Evolutionary conservation across 1,140 invertebrate genomes (phyloP), one percentile per base, ranked within the genome.

Genomic region (Diachasmimorpha longicaudata): DNA sequence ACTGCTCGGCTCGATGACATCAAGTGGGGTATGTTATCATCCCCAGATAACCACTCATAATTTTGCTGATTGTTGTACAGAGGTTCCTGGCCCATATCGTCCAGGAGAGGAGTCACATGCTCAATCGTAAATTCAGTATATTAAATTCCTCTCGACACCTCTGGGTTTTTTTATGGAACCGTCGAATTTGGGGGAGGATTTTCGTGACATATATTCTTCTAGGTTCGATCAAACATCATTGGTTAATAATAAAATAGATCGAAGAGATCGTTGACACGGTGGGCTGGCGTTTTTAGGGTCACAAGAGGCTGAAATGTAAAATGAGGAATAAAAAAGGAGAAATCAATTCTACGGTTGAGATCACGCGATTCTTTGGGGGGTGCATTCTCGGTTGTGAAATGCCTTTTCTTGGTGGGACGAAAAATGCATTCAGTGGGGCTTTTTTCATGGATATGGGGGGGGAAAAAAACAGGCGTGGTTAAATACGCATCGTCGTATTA

Each of bases 1-100:
- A 77, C 83, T 71, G 85, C 87, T 72, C 85, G 85, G 81, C 86
- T 88, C 80, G 87, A 88, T 80, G 85, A 89, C 75, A 89, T 88
- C 80, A 85, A 85, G 76, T 88, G 88, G 88, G 88, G 88, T 89
- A 88, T 80, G 87, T 88, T 79, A 36, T 72, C 14, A 52, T 52
- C 9, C 25, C 66, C 52, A 10, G 8, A n/a, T 19, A 4, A 55
- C 10, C n/a, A 10, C 19, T n/a, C 8, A 16, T 19, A 5, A n/a
- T 55, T 55, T 55, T 16, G n/a, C 19, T 21, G 16, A 55, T 21
- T 21, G 19, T 55, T 21, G 6, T 16, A n/a, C n/a, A n/a, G n/a
- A n/a, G n/a, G n/a, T n/a, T n/a, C n/a, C n/a, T n/a, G n/a, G n/a
- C n/a, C n/a, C n/a, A n/a, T n/a, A 31, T 31, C 2, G 2, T 31